Conservation (phyloP, 2,797 vertebrate species). For the Balearica regulorum region DNA sequence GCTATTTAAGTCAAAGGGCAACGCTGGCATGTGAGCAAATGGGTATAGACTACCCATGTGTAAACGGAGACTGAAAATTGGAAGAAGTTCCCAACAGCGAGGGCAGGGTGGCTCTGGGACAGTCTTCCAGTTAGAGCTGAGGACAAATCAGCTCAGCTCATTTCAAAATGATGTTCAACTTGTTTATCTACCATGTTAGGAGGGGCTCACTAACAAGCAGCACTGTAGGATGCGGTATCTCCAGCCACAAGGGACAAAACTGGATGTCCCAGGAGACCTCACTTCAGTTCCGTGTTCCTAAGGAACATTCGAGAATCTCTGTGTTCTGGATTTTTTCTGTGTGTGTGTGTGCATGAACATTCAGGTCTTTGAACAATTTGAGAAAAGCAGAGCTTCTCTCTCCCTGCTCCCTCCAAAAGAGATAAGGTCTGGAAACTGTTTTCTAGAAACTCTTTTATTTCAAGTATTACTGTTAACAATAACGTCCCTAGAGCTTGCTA, state of each 20-base stretch:
- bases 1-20: background rate
- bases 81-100: background rate
- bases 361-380: background rate
- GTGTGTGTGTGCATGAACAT: background rate
- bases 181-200: background rate
- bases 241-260: background rate
- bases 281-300: background rate
- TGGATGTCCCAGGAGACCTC: background rate
- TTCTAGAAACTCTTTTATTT: background rate
- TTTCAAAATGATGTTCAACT: background rate
- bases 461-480: background rate
- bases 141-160: background rate
- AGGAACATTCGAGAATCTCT: background rate
- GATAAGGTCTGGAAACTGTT: background rate
- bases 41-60: background rate
- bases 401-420: background rate
- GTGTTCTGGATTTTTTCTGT: background rate
- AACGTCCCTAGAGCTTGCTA: background rate
- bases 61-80: background rate
- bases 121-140: background rate
- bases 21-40: background rate
- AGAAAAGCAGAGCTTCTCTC: background rate
- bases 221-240: rapidly evolving
- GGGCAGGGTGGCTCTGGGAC: background rate
- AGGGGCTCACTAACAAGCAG: background rate